phyloP scores from a whole-genome alignment of 2,888 invertebrate genomes.

The Bombyx huttoni region DNA sequence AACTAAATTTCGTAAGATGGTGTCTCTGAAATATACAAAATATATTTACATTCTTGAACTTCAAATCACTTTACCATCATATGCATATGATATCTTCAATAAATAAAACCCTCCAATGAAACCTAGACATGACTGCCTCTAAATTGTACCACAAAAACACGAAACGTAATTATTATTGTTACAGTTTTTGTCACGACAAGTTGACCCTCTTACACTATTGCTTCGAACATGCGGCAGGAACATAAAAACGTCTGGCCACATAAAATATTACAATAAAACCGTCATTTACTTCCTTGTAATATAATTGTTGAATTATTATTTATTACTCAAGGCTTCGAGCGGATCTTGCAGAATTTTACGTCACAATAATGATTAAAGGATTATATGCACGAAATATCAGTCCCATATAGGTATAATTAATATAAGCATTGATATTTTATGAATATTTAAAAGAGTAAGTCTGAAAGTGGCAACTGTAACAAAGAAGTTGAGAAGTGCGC shows the following conservation, averaged over 20 bases:
- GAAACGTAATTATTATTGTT: slow-evolving; percentile 7
- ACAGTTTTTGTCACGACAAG: slow-evolving; percentile 9
- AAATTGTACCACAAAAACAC: slow-evolving; percentile 5
- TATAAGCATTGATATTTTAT: background rate
- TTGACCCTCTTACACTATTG: slow-evolving; percentile 5
- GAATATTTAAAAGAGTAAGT: no score
- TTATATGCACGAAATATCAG: background rate
- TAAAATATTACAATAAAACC: background rate
- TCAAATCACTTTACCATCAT: no score
- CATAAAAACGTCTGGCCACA: slow-evolving; percentile 9
- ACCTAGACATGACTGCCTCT: background rate
- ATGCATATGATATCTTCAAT: no score
- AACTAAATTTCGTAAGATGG: no score
- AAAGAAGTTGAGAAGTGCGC: no score
- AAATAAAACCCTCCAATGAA: no score
- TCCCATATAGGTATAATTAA: background rate
- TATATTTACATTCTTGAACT: no score
- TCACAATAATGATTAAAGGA: background rate
- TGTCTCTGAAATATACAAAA: no score
- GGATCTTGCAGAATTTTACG: background rate
- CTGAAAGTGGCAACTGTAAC: no score
- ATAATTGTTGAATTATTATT: background rate
- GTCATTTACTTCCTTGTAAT: background rate
- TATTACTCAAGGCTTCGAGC: background rate
- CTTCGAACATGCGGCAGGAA: slow-evolving; percentile 8